These are phyloP conservation scores for Diadegma fenestrale DNA, from an alignment of 2,888 invertebrate species.

Conservation along the genomic window DNA sequence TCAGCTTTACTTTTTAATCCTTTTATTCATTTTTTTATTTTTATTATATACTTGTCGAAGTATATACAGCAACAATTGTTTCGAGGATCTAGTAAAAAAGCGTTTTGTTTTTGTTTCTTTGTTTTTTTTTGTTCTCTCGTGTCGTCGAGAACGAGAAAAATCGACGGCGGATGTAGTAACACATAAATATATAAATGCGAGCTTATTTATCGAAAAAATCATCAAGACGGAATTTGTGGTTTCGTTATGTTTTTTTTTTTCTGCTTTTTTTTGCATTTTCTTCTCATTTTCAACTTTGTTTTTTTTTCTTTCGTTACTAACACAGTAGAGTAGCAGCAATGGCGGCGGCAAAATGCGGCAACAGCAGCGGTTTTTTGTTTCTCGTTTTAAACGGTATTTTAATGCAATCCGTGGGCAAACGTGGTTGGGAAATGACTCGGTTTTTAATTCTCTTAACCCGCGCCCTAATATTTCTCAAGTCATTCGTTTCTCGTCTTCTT, in stretches of 20 bases:
- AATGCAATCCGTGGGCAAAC: conserved; percentile 67
- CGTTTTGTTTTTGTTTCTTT: conserved; percentile 49
- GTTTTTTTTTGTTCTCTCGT: conserved; percentile 24
- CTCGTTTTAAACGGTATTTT: conserved; percentile 25
- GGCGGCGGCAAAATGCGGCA: conserved; percentile 26
- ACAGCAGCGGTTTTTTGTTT: conserved; percentile 43
- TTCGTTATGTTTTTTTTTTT: conserved; percentile 31
- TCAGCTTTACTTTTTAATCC: not conserved
- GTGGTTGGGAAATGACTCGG: conserved; percentile 69
- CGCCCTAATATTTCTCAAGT: conserved; percentile 25
- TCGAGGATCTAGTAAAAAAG: conserved; percentile 72
- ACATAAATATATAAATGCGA: conserved; percentile 60
- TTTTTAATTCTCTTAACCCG: conserved; percentile 10
- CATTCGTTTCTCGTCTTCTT: conserved; percentile 47
- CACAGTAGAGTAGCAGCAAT: conserved; percentile 51
- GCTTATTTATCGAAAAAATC: conserved; percentile 64
- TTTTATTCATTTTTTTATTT: conserved; percentile 21
- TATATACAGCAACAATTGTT: conserved; percentile 67
- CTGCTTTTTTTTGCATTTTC: conserved; percentile 18
- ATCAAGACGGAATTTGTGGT: conserved; percentile 69
- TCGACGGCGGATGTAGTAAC: conserved; percentile 64
- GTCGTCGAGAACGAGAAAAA: conserved; percentile 69
- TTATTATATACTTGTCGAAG: conserved; percentile 65
- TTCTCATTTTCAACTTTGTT: conserved; percentile 3
- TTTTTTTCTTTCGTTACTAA: conserved; percentile 47